Base-by-base conservation (phyloP, 1,140 invertebrate genomes). In the Pantala flavescens region DNA sequence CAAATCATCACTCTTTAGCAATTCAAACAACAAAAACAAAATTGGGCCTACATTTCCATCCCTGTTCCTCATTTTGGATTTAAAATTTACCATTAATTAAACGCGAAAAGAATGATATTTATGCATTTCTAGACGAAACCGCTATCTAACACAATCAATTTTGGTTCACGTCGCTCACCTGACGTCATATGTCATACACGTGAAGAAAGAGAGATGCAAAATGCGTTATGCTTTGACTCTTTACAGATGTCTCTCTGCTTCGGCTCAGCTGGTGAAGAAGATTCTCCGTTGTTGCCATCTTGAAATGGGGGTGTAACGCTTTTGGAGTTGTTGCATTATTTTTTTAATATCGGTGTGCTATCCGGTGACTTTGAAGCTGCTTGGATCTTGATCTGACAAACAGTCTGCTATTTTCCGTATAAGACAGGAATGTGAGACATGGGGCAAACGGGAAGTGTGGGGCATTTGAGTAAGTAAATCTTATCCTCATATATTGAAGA, bases 281-380 rank as follows among this genome's bases (percentile, higher is more conserved):
- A 63, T 63, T 63, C 16, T 63, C n/a, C 49, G 49, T 63, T 63
- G 49, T 63, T 63, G 49, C 49, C 49, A 63, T 63, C 49, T 63
- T 63, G 49, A 63, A 63, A 63, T 63, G 49, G 49, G 49, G 49
- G 49, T 63, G 49, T 63, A 63, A 63, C 49, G 49, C 49, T 63
- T 19, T 19, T 19, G 14, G 49, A 63, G 49, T 63, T 63, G 49
- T 63, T 63, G 12, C 49, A 63, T 63, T 63, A 63, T 63, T 63
- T 63, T 63, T 63, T 63, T 19, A 63, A 63, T 7, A 63, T 63
- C n/a, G 14, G 49, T 63, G 49, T 21, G n/a, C n/a, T 3, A 19
- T 21, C 16, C 49, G 49, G 49, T 63, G n/a, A 21, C 16, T 63
- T 63, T 63, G 49, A 21, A 63, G n/a, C 49, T 19, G 14, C 49